Evolutionary conservation across 2,797 vertebrate genomes (phyloP).

Genomic region (Apogon hyalosoma): DNA sequence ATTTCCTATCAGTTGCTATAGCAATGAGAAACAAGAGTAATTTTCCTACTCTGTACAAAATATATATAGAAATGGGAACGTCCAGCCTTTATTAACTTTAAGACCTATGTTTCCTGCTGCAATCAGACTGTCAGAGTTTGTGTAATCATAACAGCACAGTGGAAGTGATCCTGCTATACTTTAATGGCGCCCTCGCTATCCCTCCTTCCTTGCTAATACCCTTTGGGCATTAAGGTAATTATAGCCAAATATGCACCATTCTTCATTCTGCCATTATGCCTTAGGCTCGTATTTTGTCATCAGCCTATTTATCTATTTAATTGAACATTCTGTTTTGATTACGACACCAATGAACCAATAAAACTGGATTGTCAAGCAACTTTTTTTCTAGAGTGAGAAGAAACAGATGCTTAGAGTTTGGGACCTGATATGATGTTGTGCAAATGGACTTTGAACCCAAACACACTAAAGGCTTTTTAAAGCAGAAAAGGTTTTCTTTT

Average conservation of each 20-base stretch:
- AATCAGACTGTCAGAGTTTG: slow-evolving; percentile 64
- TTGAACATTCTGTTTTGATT: slow-evolving; percentile 79
- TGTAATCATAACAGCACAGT: slow-evolving; percentile 67
- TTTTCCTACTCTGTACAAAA: slow-evolving; percentile 32
- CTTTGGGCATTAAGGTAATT: slow-evolving; percentile 76
- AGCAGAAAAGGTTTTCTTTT: slow-evolving; percentile 61
- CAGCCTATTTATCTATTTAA: slow-evolving; percentile 66
- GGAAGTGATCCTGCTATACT: slow-evolving; percentile 62
- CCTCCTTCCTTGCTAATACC: slow-evolving; percentile 63
- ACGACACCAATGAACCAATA: slow-evolving; percentile 67
- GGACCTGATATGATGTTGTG: slow-evolving; percentile 68
- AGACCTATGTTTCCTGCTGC: slow-evolving; percentile 56
- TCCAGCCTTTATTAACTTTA: slow-evolving; percentile 44
- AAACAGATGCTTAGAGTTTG: slow-evolving; percentile 78
- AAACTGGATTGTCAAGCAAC: slow-evolving; percentile 54
- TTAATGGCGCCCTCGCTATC: slow-evolving; percentile 58
- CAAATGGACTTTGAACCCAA: slow-evolving; percentile 72
- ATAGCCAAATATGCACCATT: slow-evolving; percentile 78
- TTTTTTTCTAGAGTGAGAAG: slow-evolving; percentile 63
- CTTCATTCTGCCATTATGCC: slow-evolving; percentile 66
- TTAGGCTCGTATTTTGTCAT: slow-evolving; percentile 66
- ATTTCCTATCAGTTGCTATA: slow-evolving; percentile 14
- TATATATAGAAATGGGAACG: slow-evolving; percentile 26
- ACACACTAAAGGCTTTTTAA: slow-evolving; percentile 76
- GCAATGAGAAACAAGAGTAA: slow-evolving; percentile 23